Conservation (phyloP, 2,797 vertebrate species). For the Gastrophryne carolinensis region DNA sequence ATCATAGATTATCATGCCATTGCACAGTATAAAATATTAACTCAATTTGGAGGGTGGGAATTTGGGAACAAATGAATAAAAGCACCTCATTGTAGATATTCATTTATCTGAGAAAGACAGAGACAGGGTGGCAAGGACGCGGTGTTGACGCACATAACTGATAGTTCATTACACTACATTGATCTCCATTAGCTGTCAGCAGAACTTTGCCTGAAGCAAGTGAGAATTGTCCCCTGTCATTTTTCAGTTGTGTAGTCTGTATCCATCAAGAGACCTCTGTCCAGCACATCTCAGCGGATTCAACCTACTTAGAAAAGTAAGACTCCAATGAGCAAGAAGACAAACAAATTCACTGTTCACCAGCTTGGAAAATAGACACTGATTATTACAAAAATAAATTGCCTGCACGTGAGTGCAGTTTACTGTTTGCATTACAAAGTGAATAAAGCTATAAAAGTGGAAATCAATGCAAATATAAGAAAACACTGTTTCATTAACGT, state of each 20-base stretch:
- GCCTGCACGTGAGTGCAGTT: too few species aligned
- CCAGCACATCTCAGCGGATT: conserved; percentile 10
- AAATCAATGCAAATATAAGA: too few species aligned
- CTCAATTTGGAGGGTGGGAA: background rate
- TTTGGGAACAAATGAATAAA: background rate
- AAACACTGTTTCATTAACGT: too few species aligned
- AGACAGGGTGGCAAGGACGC: conserved; percentile 16
- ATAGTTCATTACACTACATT: conserved; percentile 47
- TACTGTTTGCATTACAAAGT: too few species aligned
- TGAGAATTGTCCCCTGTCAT: conserved; percentile 23
- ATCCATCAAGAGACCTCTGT: conserved; percentile 16
- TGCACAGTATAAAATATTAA: background rate
- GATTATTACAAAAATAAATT: too few species aligned
- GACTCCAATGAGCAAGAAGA: conserved; percentile 3
- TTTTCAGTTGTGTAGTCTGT: conserved; percentile 18
- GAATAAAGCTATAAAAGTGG: too few species aligned
- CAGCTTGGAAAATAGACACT: too few species aligned
- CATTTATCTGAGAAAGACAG: conserved; percentile 24
- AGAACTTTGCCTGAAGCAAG: conserved; percentile 41
- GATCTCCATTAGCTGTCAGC: conserved; percentile 44
- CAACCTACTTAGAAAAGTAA: background rate
- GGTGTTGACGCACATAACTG: conserved; percentile 47
- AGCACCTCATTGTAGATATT: background rate
- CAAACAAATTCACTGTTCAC: too few species aligned
- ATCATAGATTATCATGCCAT: too few species aligned